These are phyloP conservation scores for Platysteira castanea DNA, from an alignment of 2,113 vertebrate genomes.

Conservation along the genomic window DNA sequence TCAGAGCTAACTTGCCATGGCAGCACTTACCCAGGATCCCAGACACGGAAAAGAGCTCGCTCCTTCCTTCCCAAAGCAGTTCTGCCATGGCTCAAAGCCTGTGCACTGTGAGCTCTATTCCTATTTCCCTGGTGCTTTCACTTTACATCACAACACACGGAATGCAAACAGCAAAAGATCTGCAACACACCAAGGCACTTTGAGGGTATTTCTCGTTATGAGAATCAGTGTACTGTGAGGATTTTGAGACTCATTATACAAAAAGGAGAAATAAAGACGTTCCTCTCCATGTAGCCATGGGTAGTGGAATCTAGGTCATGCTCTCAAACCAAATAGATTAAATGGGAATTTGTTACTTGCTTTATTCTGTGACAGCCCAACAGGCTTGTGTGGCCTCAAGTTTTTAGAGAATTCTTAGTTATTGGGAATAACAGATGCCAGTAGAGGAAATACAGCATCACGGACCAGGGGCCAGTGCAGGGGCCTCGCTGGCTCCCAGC, in stretches of 20 bases:
- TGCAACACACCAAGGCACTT: neutral
- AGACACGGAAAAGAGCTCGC: neutral
- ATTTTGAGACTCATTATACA: neutral
- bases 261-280: neutral
- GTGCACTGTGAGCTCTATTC: neutral
- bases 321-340: neutral
- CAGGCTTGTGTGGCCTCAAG: neutral
- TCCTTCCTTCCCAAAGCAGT: neutral
- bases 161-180: neutral
- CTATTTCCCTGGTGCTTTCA: neutral
- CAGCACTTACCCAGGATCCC: neutral
- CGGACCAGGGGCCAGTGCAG: neutral
- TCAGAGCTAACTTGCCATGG: neutral
- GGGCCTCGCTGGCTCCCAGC: neutral
- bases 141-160: neutral
- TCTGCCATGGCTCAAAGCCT: neutral
- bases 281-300: neutral
- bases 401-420: neutral
- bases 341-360: neutral
- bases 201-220: neutral
- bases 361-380: neutral
- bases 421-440: neutral
- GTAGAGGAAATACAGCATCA: accelerated
- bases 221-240: neutral
- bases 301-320: constrained; percentile 15